Evolutionary conservation across 2,113 vertebrate species (phyloP).

Genomic region (Oxyura jamaicensis): DNA sequence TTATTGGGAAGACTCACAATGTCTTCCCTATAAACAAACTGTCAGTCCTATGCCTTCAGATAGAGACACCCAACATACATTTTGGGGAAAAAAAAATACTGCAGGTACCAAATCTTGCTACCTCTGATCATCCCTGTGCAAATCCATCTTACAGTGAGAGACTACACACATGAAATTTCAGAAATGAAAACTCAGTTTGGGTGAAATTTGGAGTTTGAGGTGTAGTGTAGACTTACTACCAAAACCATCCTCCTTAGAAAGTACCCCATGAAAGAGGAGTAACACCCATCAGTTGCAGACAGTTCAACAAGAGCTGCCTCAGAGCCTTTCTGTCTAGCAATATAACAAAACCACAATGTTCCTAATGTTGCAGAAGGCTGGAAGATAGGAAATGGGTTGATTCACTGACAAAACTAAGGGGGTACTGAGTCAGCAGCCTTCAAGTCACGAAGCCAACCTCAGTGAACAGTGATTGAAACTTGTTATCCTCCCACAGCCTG

Average conservation of each 20-base stretch:
- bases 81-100: not conserved
- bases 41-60: not conserved
- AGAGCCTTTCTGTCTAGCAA: not conserved
- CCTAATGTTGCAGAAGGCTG: not conserved
- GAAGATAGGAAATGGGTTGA: not conserved
- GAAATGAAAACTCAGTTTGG: not conserved
- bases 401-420: not conserved
- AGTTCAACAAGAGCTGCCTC: not conserved
- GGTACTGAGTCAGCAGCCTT: not conserved
- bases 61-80: not conserved
- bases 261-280: not conserved
- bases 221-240: not conserved
- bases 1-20: not conserved
- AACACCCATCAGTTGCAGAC: not conserved
- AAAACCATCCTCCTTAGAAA: not conserved
- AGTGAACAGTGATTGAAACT: not conserved
- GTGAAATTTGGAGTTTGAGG: not conserved
- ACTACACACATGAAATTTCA: not conserved
- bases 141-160: not conserved
- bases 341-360: not conserved
- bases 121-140: not conserved
- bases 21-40: not conserved
- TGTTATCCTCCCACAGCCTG: not conserved
- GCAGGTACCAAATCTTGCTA: not conserved
- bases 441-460: not conserved